Base-by-base conservation (phyloP, 2,797 vertebrate genomes). In the Sebastes umbrosus region DNA sequence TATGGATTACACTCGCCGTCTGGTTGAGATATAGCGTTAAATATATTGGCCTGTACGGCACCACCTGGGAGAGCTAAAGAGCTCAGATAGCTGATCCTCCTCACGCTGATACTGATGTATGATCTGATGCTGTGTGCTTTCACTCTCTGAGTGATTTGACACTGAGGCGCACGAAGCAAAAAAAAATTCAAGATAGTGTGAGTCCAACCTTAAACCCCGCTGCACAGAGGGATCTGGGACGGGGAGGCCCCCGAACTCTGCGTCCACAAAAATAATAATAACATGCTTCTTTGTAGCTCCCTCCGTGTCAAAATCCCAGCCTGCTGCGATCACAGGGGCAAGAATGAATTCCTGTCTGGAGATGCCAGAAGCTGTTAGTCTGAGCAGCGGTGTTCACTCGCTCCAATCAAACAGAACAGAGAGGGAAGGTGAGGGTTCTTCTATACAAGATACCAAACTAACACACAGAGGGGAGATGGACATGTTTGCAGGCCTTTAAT, bases 321-420 rank as follows among this genome's bases (percentile, higher is more conserved):
- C 89, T 57, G 88, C 92, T 93, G 91, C 67, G 85, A 89, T 92
- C 89, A 91, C 87, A 93, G 86, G 87, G 87, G 81, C 88, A 90
- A 84, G 76, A 90, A 80, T 14, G 90, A 91, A 91, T 92, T 92
- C 91, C 88, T 92, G 90, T 92, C 90, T 91, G 86, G 91, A 95
- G 88, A 92, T 91, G 94, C 93, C 93, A 94, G 85, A 90, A 94
- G 86, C 88, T 90, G 90, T 94, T 91, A 91, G 90, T 54, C 69
- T 93, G 90, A 93, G 89, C 83, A 32, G 69, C 34, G 2, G 82
- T 29, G 72, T 36, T 87, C 84, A 74, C 72, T 79, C 57, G 5
- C 66, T 75, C 73, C 69, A 50, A 71, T 72, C 71, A 76, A 59
- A 89, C 80, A 27, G 7, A 46, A 46, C 43, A 63, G 79, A 82